Conservation (phyloP, 2,113 vertebrate species). For the Nothobranchius kuhntae region DNA sequence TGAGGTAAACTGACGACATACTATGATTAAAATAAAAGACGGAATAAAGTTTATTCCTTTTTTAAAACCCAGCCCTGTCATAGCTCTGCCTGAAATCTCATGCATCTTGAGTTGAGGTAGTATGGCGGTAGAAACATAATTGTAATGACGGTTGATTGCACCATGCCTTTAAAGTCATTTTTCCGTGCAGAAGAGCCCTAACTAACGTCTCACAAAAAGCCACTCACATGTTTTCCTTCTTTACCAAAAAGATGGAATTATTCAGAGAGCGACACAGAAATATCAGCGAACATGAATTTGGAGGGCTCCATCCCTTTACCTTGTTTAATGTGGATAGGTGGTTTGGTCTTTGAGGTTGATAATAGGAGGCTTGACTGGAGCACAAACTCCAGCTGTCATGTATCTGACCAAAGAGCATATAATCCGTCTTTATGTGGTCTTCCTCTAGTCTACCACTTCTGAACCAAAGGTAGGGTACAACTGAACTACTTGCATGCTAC, state of each 20-base stretch:
- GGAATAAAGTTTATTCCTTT: constrained; percentile 42
- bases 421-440: constrained; percentile 22
- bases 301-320: constrained; percentile 30
- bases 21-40: constrained; percentile 17
- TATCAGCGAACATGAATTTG: constrained; percentile 36
- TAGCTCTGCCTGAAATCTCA: neutral
- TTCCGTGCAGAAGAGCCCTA: neutral
- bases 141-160: neutral
- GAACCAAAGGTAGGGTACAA: too few species aligned
- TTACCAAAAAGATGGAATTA: constrained; percentile 28
- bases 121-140: neutral
- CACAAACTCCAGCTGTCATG: constrained; percentile 22
- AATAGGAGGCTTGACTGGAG: constrained; percentile 45
- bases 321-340: constrained; percentile 49
- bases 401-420: constrained; percentile 25
- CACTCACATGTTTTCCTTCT: too few species aligned
- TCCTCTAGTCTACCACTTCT: constrained; percentile 25
- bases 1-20: constrained; percentile 1
- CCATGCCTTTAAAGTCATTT: neutral
- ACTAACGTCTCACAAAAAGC: neutral
- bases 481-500: too few species aligned
- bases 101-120: neutral
- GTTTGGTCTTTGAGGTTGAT: constrained; percentile 37
- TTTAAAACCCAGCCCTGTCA: constrained; percentile 23
- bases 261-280: constrained; percentile 42